A percentile compares a stretch with the other conserved stretches of the same genome.
These are phyloP conservation scores for Colinus virginianus DNA, from an alignment of 2,113 vertebrate genomes.

Conservation along the genomic window DNA sequence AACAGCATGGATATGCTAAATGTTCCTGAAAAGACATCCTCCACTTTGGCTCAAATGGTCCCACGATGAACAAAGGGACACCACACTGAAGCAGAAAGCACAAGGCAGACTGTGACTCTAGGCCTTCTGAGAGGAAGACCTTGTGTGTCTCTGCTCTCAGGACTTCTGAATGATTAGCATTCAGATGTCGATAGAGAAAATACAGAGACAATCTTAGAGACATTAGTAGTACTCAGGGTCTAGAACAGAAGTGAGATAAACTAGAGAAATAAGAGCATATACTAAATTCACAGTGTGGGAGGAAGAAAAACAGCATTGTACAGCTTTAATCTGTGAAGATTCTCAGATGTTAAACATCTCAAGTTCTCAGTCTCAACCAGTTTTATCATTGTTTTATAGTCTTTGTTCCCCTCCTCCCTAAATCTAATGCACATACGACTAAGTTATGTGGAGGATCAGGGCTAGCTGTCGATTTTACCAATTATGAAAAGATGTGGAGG, in stretches of 20 bases:
- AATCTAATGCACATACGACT: slow-evolving; percentile 11
- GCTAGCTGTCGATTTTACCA: slow-evolving; percentile 24
- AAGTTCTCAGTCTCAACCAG: neutral
- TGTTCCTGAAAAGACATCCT: neutral
- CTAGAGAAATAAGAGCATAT: slow-evolving; percentile 20
- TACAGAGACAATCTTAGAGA: neutral
- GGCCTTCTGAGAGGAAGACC: neutral
- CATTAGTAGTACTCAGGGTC: neutral
- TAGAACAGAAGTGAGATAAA: slow-evolving; percentile 41
- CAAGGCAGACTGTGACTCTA: neutral
- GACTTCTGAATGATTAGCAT: neutral
- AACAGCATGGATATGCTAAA: accelerated
- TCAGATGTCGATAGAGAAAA: neutral
- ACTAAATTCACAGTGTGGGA: slow-evolving; percentile 51
- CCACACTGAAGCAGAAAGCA: neutral
- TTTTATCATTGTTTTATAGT: slow-evolving; percentile 24
- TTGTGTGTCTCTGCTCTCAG: neutral
- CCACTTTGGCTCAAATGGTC: neutral
- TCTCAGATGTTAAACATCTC: neutral
- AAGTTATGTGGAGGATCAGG: slow-evolving; percentile 26
- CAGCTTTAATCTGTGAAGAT: slow-evolving; percentile 52
- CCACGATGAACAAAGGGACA: neutral
- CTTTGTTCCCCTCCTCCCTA: neutral
- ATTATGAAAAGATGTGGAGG: neutral
- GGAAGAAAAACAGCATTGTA: slow-evolving; percentile 39